These are phyloP conservation scores for Rutilus rutilus DNA, from an alignment of 2,113 vertebrate species.

Conservation along the genomic window DNA sequence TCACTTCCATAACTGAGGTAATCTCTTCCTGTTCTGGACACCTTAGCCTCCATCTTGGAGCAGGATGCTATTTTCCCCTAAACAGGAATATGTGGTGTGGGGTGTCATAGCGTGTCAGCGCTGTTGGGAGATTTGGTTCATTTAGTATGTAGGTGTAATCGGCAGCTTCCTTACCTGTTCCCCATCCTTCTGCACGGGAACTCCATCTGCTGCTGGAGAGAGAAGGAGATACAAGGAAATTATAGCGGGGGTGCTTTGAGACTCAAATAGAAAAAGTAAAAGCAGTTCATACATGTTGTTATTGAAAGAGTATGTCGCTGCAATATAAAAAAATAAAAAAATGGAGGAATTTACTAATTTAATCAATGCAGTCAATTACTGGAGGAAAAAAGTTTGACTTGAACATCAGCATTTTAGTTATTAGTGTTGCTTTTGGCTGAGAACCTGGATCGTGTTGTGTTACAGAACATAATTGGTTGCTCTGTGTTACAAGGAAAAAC, in stretches of 20 bases:
- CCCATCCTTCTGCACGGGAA: conserved; percentile 81
- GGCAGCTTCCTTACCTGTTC: conserved; percentile 75
- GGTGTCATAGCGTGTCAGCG: neutral
- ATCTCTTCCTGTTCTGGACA: conserved; percentile 38
- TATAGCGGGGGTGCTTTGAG: neutral
- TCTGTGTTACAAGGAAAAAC: neutral
- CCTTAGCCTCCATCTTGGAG: conserved; percentile 59
- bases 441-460: neutral
- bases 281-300: neutral
- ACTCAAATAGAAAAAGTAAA: neutral
- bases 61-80: conserved; percentile 31
- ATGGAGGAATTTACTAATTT: no score
- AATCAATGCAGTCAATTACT: neutral
- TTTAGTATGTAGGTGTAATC: conserved; percentile 12
- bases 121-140: conserved; percentile 6
- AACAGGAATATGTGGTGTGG: neutral
- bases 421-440: neutral
- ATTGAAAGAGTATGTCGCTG: neutral
- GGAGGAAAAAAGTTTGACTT: neutral
- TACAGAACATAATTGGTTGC: neutral
- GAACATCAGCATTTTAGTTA: neutral
- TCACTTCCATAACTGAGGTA: neutral
- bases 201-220: conserved; percentile 74
- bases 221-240: conserved; percentile 35
- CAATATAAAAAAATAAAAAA: neutral